Conservation (phyloP, 1,140 invertebrate species). For the Euwallacea fornicatus region DNA sequence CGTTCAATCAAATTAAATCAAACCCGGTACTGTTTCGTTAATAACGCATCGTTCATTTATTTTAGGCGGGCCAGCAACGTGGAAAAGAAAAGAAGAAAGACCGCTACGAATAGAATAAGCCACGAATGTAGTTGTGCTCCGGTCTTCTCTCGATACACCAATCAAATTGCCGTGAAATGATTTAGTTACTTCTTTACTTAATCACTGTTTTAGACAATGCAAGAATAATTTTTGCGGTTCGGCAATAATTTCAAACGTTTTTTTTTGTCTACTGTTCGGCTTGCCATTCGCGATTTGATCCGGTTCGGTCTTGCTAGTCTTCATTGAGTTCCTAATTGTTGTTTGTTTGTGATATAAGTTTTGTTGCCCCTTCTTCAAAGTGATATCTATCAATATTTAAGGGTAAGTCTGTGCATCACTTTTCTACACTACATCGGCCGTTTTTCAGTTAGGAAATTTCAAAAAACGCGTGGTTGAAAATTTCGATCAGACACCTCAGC, state of each 20-base stretch:
- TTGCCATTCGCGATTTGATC: constrained; percentile 23
- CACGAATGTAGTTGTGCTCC: constrained; percentile 22
- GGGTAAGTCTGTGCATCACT: constrained; percentile 24
- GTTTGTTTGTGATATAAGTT: constrained; percentile 28
- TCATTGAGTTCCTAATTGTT: constrained; percentile 26
- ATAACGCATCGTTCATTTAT: constrained; percentile 31
- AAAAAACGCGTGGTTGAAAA: too few relatives aligned
- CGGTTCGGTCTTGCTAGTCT: constrained; percentile 27
- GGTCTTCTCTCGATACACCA: constrained; percentile 17
- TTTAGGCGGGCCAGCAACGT: constrained; percentile 24
- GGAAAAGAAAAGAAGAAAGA: constrained; percentile 28
- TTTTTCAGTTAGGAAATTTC: not conserved
- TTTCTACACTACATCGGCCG: not conserved
- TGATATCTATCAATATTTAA: constrained; percentile 26
- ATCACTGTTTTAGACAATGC: constrained; percentile 25
- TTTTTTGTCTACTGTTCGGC: constrained; percentile 16
- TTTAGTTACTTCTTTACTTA: constrained; percentile 24
- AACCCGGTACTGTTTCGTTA: constrained; percentile 36
- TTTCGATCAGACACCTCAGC: too few relatives aligned
- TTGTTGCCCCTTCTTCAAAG: constrained; percentile 13
- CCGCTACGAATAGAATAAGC: constrained; percentile 31
- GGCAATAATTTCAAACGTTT: constrained; percentile 6
- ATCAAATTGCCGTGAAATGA: constrained; percentile 22
- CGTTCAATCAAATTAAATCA: constrained; percentile 34
- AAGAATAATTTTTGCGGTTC: constrained; percentile 18